Evolutionary conservation across 2,113 vertebrate species (phyloP).

Genomic region (Delphinus delphis): DNA sequence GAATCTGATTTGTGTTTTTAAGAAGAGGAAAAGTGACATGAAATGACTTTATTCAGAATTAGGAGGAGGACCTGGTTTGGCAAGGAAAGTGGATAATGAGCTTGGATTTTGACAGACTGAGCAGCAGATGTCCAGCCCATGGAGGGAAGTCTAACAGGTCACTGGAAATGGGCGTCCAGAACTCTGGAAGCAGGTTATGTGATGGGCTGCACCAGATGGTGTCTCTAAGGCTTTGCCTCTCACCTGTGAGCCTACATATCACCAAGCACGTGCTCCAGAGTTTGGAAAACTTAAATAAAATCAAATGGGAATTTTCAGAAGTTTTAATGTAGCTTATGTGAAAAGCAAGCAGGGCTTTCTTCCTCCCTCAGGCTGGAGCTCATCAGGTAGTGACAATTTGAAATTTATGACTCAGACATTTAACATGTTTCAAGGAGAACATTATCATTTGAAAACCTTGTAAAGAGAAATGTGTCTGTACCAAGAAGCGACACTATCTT

Average conservation of each 20-base stretch:
- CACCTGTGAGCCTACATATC: not conserved
- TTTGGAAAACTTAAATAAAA: conserved; percentile 71
- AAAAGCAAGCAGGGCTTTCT: conserved; percentile 76
- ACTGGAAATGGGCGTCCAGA: too few relatives aligned
- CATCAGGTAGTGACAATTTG: conserved; percentile 80
- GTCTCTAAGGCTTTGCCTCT: not conserved
- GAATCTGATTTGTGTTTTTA: not conserved
- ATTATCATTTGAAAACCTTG: conserved; percentile 85
- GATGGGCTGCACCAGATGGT: fast-evolving
- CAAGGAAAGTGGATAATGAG: not conserved
- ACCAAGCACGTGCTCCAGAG: conserved; percentile 44
- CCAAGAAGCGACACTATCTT: conserved; percentile 76
- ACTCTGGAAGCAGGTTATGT: too few relatives aligned
- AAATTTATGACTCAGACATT: conserved; percentile 81
- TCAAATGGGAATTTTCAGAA: conserved; percentile 77
- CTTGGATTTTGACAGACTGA: not conserved
- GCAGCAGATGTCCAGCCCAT: not conserved
- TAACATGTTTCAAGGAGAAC: conserved; percentile 82
- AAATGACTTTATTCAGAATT: not conserved
- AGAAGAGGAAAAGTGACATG: not conserved
- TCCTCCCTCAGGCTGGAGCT: conserved; percentile 73
- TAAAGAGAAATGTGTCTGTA: conserved; percentile 82
- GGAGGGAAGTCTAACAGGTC: not conserved
- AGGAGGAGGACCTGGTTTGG: not conserved
- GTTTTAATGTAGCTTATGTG: conserved; percentile 70